A percentile compares a stretch with the other conserved stretches of the same genome.
Conservation (phyloP, 53 echinoderm and acorn worm genomes). For the Apostichopus leukothele region DNA sequence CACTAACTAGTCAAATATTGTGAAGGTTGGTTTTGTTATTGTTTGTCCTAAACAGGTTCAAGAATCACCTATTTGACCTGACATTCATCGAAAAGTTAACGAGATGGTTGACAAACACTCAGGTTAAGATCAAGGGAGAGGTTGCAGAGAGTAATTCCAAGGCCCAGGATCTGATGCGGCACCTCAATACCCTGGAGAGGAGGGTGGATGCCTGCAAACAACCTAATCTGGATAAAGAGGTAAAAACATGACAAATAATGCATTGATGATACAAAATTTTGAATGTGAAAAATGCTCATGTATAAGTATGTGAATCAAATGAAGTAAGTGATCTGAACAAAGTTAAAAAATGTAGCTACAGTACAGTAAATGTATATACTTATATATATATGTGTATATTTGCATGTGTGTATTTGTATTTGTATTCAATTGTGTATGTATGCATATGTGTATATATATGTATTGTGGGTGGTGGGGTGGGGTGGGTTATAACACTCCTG, state of each 20-base stretch:
- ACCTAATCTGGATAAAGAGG: slow-evolving; percentile 98
- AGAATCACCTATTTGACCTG: slow-evolving; percentile 97
- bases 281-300: not conserved
- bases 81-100: slow-evolving; percentile 98
- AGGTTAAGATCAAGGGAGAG: slow-evolving; percentile 95
- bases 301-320: not conserved
- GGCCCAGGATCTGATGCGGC: slow-evolving; percentile 76
- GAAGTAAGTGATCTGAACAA: too few species aligned
- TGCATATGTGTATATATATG: too few species aligned
- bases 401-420: too few species aligned
- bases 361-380: not conserved
- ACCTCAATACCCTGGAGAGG: slow-evolving; percentile 85
- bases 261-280: too few species aligned
- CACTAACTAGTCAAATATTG: too few species aligned
- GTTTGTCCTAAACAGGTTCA: slow-evolving; percentile 61
- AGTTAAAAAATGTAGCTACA: too few species aligned
- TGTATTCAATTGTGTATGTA: too few species aligned
- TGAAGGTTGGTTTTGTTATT: not conserved
- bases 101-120: slow-evolving; percentile 97
- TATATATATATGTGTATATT: too few species aligned
- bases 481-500: not conserved
- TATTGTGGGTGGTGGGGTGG: too few species aligned
- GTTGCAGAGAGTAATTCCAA: slow-evolving; percentile 88
- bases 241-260: slow-evolving; percentile 9
- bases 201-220: slow-evolving; percentile 92